phyloP scores from a whole-genome alignment of 1,140 invertebrate genomes.

The Cheumatopsyche charites region DNA sequence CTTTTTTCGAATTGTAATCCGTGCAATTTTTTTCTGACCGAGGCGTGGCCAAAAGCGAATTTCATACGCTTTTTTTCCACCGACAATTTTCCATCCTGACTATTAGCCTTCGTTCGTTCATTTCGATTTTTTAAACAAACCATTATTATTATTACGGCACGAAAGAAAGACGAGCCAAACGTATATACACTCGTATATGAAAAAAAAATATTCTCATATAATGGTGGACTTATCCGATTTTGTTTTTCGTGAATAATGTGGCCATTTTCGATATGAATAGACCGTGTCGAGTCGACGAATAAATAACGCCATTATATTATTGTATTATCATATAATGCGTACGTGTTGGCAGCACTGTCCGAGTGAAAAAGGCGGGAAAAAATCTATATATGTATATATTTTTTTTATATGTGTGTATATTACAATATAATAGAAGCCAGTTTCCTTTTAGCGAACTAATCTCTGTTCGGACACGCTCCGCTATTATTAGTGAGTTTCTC shows the following conservation, averaged over 20 bases:
- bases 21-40: not conserved
- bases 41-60: conserved; percentile 15
- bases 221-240: not conserved
- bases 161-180: conserved; percentile 15
- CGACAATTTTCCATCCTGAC: not conserved
- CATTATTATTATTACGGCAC: conserved; percentile 8
- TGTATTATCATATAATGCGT: no score
- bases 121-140: conserved; percentile 2
- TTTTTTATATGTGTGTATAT: no score
- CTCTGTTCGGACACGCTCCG: no score
- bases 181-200: no score
- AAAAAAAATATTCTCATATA: conserved; percentile 9
- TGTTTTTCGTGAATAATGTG: conserved; percentile 12
- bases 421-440: no score
- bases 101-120: no score
- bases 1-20: not conserved
- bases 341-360: no score
- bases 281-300: not conserved
- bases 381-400: no score
- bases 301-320: no score
- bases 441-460: no score
- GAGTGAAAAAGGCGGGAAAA: no score
- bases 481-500: no score
- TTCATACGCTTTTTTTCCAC: conserved; percentile 28
- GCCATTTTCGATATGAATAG: conserved; percentile 33